Evolutionary conservation across 2,888 invertebrate species (phyloP), one percentile per base, ranked within the genome.

Genomic region (Dynastes hyllus): DNA sequence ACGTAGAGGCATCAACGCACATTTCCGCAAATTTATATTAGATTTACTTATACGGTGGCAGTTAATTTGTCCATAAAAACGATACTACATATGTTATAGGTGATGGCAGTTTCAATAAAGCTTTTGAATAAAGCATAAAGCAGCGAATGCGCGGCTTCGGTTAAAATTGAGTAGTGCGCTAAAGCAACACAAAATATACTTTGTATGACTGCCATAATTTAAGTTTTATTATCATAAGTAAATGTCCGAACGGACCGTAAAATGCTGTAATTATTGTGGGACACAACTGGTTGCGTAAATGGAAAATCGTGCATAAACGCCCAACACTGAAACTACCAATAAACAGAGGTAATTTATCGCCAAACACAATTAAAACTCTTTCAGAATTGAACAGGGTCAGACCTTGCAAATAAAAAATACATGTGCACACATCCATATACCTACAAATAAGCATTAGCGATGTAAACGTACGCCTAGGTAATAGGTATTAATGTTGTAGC

Each of bases 141-240:
- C 32, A 37, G 32, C 8, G 27, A 63, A 63, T 13, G 11, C 27
- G 63, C 32, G n/a, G 2, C 63, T 63, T 61, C 27, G 27, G 11
- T 22, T 22, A 22, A 16, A 61, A 63, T 13, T 8, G 29, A 63
- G 29, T 11, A 63, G 29, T 9, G 11, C 32, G 27, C 22, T 73
- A 61, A 40, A 29, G 58, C 73, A 73, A 73, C 73, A 67, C 73
- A 58, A 73, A 27, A 58, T 73, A 37, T 73, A 73, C 73, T 73
- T 73, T 73, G 73, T 73, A 73, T 73, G 58, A 58, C 55, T 55
- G 73, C 58, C 73, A 73, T 73, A 73, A 73, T 40, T 73, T 73
- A 73, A 73, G 22, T 73, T 73, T 73, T 73, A 73, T 73, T 58
- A 58, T 73, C 73, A 73, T 73, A 73, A 73, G 29, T 73, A 73